Evolutionary conservation across 2,888 invertebrate species (phyloP).

Genomic region (Acleris laterana): DNA sequence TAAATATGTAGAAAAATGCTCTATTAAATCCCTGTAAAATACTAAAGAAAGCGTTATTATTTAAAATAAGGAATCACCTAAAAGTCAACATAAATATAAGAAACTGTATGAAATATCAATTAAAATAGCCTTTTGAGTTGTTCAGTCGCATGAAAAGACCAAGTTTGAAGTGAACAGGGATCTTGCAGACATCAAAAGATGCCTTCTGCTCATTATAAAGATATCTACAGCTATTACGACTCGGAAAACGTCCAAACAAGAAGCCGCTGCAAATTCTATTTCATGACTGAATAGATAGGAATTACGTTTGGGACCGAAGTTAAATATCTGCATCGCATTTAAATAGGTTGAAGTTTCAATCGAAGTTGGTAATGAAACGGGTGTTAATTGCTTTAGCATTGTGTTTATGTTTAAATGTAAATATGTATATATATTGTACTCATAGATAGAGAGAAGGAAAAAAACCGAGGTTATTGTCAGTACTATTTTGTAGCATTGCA

Average conservation of each 20-base stretch:
- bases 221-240: constrained; percentile 28
- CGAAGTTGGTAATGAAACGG: too few relatives aligned
- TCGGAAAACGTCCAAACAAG: constrained; percentile 34
- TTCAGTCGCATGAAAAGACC: constrained; percentile 49
- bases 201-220: constrained; percentile 47
- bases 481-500: too few relatives aligned
- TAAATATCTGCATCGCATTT: background rate
- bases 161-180: constrained; percentile 56
- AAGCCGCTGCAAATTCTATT: constrained; percentile 26
- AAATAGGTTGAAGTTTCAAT: background rate
- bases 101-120: constrained; percentile 9
- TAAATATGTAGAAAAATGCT: too few relatives aligned
- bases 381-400: too few relatives aligned
- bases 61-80: too few relatives aligned
- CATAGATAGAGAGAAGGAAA: too few relatives aligned
- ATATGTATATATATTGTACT: too few relatives aligned
- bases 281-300: constrained; percentile 20
- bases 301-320: background rate
- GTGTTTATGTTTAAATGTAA: too few relatives aligned
- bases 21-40: too few relatives aligned
- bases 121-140: constrained; percentile 40
- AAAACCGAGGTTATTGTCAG: too few relatives aligned
- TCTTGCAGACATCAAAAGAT: constrained; percentile 51
- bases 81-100: too few relatives aligned
- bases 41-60: too few relatives aligned